phyloP scores from a whole-genome alignment of 2,113 vertebrate genomes.

The Chrysemys picta region DNA sequence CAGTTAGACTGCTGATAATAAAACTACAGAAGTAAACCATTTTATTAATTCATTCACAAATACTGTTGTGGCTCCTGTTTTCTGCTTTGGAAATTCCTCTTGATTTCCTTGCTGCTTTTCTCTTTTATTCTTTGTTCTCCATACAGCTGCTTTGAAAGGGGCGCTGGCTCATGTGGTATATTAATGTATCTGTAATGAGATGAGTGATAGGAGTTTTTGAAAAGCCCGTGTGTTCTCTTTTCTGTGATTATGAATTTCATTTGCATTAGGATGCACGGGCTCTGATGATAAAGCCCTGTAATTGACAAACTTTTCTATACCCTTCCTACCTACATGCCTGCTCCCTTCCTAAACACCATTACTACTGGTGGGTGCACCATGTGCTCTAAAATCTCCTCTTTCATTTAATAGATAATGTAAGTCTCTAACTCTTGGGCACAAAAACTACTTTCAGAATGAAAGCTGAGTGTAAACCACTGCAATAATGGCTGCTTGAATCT shows the following conservation, averaged over 20 bases:
- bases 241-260: slow-evolving; percentile 69
- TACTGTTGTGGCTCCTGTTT: not conserved
- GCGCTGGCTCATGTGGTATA: not conserved
- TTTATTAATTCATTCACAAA: not conserved
- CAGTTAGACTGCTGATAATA: not conserved
- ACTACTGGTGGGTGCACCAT: not conserved
- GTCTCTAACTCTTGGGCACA: not conserved
- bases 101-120: not conserved
- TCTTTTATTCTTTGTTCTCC: slow-evolving; percentile 31
- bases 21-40: not conserved
- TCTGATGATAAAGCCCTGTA: not conserved
- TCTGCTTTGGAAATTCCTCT: slow-evolving; percentile 10
- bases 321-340: not conserved
- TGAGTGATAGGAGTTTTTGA: slow-evolving; percentile 50
- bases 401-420: not conserved
- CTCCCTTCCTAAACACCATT: not conserved
- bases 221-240: slow-evolving; percentile 57
- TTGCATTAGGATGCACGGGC: slow-evolving; percentile 38
- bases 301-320: not conserved
- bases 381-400: not conserved
- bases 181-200: slow-evolving; percentile 64
- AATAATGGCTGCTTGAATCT: no score
- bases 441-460: not conserved
- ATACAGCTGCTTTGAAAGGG: slow-evolving; percentile 17
- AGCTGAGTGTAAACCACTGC: not conserved